phyloP scores from a whole-genome alignment of 2,113 vertebrate genomes.

The Scytalopus superciliaris region DNA sequence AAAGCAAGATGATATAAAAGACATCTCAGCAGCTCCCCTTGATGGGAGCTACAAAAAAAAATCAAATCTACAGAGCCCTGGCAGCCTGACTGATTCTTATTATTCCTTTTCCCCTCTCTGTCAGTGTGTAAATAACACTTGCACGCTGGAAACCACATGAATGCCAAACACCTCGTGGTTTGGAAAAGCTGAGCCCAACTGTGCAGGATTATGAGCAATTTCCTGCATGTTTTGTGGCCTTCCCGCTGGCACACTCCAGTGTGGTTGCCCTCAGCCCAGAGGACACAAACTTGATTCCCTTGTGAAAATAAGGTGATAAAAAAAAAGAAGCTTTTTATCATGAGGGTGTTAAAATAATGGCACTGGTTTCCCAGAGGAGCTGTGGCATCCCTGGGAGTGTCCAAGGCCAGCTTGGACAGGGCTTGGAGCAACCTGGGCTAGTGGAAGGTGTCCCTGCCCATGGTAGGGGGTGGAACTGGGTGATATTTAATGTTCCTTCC shows the following conservation, averaged over 20 bases:
- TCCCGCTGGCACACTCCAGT: neutral
- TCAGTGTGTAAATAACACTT: neutral
- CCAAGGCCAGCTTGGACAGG: neutral
- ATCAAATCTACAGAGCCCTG: neutral
- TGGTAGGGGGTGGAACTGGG: fast-evolving
- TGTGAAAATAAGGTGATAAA: neutral
- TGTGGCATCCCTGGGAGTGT: neutral
- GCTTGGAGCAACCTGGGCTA: fast-evolving
- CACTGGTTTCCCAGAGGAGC: neutral
- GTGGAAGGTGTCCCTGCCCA: neutral
- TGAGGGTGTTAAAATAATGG: neutral
- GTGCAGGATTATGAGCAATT: neutral
- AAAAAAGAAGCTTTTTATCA: neutral
- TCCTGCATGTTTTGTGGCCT: neutral
- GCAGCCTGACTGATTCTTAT: neutral
- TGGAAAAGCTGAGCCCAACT: slow-evolving; percentile 10
- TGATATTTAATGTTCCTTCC: fast-evolving
- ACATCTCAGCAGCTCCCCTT: neutral
- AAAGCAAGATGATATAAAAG: neutral
- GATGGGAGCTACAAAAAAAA: neutral
- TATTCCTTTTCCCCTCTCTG: neutral
- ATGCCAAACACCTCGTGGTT: neutral
- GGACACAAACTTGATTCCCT: neutral
- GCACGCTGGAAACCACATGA: neutral
- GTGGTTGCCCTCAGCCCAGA: neutral